Conservation (phyloP, 2,113 vertebrate genomes). For the Cacatua alba region DNA sequence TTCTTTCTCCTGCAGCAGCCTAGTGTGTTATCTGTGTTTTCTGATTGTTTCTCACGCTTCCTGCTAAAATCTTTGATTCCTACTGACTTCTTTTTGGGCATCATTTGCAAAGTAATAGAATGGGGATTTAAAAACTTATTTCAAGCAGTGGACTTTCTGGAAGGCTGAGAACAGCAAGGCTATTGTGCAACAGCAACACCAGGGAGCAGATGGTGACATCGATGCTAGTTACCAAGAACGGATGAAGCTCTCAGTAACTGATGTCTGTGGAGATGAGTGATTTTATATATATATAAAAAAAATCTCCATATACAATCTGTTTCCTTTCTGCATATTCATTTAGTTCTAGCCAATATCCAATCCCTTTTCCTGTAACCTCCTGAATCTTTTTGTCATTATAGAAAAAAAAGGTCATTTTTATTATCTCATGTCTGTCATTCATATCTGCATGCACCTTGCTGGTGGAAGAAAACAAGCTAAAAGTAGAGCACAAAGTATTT, state of each 20-base stretch:
- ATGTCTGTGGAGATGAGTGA: background rate
- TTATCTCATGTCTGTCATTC: background rate
- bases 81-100: background rate
- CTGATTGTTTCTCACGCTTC: background rate
- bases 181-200: background rate
- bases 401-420: background rate
- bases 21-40: background rate
- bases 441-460: background rate
- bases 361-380: background rate
- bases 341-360: background rate
- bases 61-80: background rate
- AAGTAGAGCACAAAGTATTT: background rate
- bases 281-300: background rate
- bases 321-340: background rate
- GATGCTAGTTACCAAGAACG: background rate
- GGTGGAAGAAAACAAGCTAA: background rate
- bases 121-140: background rate
- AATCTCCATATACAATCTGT: background rate
- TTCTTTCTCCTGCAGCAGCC: background rate
- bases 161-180: background rate
- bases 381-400: background rate
- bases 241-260: background rate
- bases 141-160: background rate
- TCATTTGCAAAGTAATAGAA: background rate
- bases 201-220: conserved; percentile 17